Evolutionary conservation across 2,797 vertebrate genomes (phyloP), one percentile per base, ranked within the genome.

Genomic region (Spheniscus humboldti): DNA sequence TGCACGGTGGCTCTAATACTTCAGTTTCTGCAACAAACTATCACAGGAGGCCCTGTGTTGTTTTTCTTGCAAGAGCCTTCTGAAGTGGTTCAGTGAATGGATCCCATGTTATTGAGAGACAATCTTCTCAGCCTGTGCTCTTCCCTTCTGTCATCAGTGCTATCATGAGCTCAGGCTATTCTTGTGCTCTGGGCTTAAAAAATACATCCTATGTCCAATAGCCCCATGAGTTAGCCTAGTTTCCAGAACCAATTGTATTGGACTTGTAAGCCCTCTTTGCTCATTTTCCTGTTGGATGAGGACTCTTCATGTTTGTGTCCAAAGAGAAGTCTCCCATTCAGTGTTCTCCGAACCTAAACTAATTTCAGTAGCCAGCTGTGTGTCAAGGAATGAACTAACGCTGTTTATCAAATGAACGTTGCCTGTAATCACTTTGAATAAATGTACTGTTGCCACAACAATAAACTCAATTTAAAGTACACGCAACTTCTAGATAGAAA

Each of bases 151-250:
- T 25, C 7, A 14, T 71, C 59, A 39, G 27, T 15, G 22, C 13
- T 60, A 1, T 39, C 12, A 5, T 23, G 22, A 91, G 33, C 47
- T 89, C 37, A 63, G 47, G 9, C 52, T 73, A 2, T 87, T 43
- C 55, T 82, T 88, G 33, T 67, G 9, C n/a, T 48, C 43, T 81
- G 43, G 47, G 12, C 59, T 81, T 86, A 43, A 73, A 67, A 82
- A 78, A 35, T 14, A 4, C 28, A 25, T 55, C 18, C 19, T n/a
- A 0, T 12, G 12, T 81, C 23, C 20, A 31, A 1, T 4, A 76
- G 43, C 39, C 24, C 17, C 14, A 5, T 16, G 53, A 56, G 28
- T 73, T 48, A 94, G 55, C 28, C 48, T 64, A 6, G 15, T 68
- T 92, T 90, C 47, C 23, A 66, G 19, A 66, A 9, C 8, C 24